Conservation (phyloP, 2,797 vertebrate species). For the Tragelaphus oryx region DNA sequence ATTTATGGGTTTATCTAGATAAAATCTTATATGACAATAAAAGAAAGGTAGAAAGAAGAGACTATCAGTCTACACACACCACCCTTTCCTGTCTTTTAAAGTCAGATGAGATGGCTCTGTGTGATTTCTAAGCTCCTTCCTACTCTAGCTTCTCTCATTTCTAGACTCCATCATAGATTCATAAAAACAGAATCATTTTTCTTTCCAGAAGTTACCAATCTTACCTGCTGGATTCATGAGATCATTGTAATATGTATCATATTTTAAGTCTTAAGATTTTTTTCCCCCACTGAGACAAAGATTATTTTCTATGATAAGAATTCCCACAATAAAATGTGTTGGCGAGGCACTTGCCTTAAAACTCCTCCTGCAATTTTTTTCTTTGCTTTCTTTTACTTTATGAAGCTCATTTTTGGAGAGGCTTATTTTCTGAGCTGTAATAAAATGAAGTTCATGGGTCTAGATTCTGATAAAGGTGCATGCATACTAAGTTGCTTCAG, state of each 20-base stretch:
- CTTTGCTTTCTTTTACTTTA: background rate
- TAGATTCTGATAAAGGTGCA: background rate
- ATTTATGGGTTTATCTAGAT: background rate
- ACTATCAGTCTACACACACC: background rate
- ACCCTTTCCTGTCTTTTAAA: background rate
- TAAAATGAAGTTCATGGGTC: background rate
- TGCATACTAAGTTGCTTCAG: background rate
- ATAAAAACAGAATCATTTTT: background rate
- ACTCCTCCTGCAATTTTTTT: background rate
- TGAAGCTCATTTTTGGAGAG: background rate
- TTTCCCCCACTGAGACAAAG: background rate
- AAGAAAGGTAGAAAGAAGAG: background rate
- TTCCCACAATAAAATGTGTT: background rate
- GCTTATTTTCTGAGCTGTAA: background rate
- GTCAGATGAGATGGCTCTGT: background rate
- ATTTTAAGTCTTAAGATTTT: background rate
- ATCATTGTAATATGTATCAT: background rate
- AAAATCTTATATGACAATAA: background rate
- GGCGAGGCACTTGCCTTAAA: background rate
- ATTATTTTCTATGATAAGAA: background rate
- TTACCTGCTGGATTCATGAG: background rate
- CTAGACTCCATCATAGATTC: background rate
- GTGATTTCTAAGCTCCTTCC: background rate
- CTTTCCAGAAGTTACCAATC: background rate
- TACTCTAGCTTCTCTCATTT: background rate